Conservation (phyloP, 35 echinoderm and acorn worm species). For the Eucidaris tribuloides region DNA sequence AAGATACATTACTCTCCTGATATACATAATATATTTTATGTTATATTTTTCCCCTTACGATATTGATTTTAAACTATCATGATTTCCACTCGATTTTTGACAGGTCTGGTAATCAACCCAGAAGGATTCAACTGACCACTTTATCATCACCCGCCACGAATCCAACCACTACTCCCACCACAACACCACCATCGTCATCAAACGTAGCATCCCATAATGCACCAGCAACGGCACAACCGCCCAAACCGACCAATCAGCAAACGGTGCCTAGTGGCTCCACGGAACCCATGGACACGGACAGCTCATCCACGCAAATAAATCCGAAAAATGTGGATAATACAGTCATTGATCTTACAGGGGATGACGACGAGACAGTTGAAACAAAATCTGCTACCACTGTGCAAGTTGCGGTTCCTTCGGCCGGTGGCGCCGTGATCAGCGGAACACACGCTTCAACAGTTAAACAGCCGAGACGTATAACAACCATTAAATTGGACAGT, state of each 20-base stretch:
- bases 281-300: not conserved
- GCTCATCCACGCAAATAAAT: not conserved
- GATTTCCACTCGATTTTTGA: not conserved
- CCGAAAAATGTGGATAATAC: not conserved
- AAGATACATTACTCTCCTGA: too few species aligned
- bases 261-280: not conserved
- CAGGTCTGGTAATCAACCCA: slow-evolving; percentile 23
- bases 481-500: too few species aligned
- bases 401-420: too few species aligned
- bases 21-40: not conserved
- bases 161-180: not conserved
- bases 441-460: too few species aligned
- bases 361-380: too few species aligned
- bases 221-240: not conserved
- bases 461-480: too few species aligned
- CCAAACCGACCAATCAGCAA: too few species aligned
- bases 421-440: too few species aligned
- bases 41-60: not conserved
- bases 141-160: slow-evolving; percentile 7
- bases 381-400: too few species aligned
- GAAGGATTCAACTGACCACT: slow-evolving; percentile 51
- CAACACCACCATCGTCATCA: not conserved
- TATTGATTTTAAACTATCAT: not conserved
- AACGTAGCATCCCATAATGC: not conserved
- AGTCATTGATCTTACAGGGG: not conserved